Evolutionary conservation across 1,140 invertebrate species (phyloP), one percentile per base, ranked within the genome.

Genomic region (Penaeus chinensis): DNA sequence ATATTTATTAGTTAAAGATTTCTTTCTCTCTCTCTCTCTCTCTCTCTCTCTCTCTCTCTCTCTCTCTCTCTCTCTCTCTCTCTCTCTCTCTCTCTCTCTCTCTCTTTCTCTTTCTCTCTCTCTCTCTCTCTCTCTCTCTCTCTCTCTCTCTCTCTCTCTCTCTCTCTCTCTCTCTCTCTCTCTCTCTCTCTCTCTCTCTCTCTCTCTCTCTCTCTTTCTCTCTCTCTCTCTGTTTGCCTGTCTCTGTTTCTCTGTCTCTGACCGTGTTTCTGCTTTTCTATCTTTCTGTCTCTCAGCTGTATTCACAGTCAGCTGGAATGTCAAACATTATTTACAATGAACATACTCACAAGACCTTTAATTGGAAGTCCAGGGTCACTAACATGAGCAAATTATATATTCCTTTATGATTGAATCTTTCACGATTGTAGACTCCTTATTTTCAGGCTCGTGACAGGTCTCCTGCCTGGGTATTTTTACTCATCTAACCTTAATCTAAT

Each of bases 121-220:
- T 81, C n/a, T 24, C 19, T 60, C 18, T 81, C 10, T 60, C 16
- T 82, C 22, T 82, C 24, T 82, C 24, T 62, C 24, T 62, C 3
- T 82, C 24, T 82, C 22, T 63, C 19, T 37, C n/a, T 78, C 13
- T 78, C 22, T 78, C 3, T 78, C 22, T 78, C 22, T 81, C 4
- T 81, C 42, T 81, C 42, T 81, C 20, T 81, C 42, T 81, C 42
- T 81, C 37, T 54, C 37, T 80, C 37, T 54, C 37, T 80, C 37
- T 80, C 37, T 54, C 37, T 80, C 37, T 80, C 37, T 80, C 37
- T 80, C 37, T 80, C 37, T 80, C 37, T 54, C 37, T 80, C n/a
- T 80, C 24, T n/a, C 22, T 47, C 10, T 80, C 37, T 54, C 37
- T 80, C 7, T 80, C 37, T 47, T n/a, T 80, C 7, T 80, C 32